These are phyloP conservation scores for Gymnogyps californianus DNA, from an alignment of 2,113 vertebrate genomes.

Conservation along the genomic window DNA sequence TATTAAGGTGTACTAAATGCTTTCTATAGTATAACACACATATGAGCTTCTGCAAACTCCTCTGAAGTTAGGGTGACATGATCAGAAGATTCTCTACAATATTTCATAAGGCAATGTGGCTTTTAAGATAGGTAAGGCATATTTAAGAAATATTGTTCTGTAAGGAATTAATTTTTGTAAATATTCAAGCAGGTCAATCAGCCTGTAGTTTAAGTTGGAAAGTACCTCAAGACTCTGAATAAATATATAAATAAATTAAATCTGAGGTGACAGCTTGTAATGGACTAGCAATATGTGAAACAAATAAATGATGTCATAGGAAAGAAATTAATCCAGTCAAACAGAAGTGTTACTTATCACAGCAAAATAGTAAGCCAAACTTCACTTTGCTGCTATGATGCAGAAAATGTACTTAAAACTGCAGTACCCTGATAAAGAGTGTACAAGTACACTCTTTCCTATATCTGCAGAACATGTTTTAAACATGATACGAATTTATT, in stretches of 20 bases:
- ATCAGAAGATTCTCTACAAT: background rate
- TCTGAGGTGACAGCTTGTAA: background rate
- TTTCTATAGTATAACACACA: background rate
- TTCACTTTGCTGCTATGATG: background rate
- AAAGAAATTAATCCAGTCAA: background rate
- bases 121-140: background rate
- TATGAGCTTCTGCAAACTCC: background rate
- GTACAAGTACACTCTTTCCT: background rate
- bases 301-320: background rate
- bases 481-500: background rate
- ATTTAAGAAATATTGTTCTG: background rate
- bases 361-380: background rate
- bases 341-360: background rate
- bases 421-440: background rate
- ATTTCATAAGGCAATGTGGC: background rate
- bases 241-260: background rate
- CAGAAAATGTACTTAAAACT: background rate
- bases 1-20: background rate
- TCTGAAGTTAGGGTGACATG: background rate
- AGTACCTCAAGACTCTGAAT: background rate
- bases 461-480: background rate
- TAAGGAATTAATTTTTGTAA: background rate
- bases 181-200: background rate
- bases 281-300: background rate
- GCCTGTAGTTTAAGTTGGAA: background rate